Base-by-base conservation (phyloP, 2,888 invertebrate species). In the Microctonus aethiopoides region DNA sequence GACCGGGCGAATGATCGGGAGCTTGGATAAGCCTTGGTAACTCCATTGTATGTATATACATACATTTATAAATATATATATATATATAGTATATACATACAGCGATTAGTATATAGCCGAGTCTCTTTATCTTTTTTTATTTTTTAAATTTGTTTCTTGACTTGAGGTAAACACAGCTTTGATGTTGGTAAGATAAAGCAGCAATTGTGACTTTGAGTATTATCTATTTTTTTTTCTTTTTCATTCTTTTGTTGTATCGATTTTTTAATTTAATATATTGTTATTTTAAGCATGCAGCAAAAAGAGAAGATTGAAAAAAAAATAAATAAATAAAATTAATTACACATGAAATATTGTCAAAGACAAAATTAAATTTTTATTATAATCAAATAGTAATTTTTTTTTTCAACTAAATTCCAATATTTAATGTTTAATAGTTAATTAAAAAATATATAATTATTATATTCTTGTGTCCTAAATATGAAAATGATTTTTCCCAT, bases 1-100 rank as follows among this genome's bases (percentile, higher is more conserved):
- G 78, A 81, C 80, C 77, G 75, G 72, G 67, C 64, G 36, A 71
- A 36, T 70, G 67, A 74, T 74, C 60, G 57, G 62, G 32, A 72
- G 68, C 66, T 56, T 57, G 72, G 73, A 70, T 68, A 70, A 70
- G 59, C 65, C 24, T 46, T 16, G 26, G 62, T 46, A 62, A 62
- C 39, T 62, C 32, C 22, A 46, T 46, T 59, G 59, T 59, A 34
- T 16, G 57, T 20, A 39, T 29, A 57, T 26, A 34, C 24, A 39
- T n/a, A n/a, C 41, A 61, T 7, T n/a, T 13, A 41, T 22, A 59
- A 36, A 46, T 7, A 46, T 46, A 20, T 46, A 16, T 46, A 46
- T n/a, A 59, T 60, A 46, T 67, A 32, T 51, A 61, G 5, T n/a
- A n/a, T n/a, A n/a, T n/a, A n/a, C n/a, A n/a, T n/a, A n/a, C n/a